phyloP scores from a whole-genome alignment of 2,797 vertebrate species.

The Mus spretus region DNA sequence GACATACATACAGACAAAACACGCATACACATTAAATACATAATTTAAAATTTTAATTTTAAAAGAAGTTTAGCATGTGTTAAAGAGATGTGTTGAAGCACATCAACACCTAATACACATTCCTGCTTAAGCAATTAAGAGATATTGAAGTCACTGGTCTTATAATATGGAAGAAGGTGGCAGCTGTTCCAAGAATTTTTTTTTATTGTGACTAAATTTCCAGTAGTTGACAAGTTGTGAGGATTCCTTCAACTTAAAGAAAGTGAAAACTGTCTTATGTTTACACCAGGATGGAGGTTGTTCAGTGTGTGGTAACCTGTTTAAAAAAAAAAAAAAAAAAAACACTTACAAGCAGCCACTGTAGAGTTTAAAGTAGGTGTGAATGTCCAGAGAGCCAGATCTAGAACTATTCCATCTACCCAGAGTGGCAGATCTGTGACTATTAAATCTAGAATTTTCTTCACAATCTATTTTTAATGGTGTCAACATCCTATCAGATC shows the following conservation, averaged over 20 bases:
- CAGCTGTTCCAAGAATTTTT: not conserved
- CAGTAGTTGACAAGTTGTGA: not conserved
- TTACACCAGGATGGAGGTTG: not conserved
- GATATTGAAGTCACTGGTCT: constrained; percentile 17
- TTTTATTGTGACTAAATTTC: constrained; percentile 35
- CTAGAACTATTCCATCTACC: not conserved
- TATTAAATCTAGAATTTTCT: not conserved
- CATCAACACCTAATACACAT: not conserved
- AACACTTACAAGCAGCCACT: not conserved
- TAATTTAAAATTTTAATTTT: not conserved
- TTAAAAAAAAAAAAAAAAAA: not conserved
- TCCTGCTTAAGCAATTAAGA: not conserved
- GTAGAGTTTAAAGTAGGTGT: not conserved
- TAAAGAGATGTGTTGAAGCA: not conserved
- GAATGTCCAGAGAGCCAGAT: not conserved
- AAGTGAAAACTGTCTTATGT: not conserved
- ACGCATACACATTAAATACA: not conserved
- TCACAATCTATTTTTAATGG: not conserved
- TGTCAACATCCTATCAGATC: not conserved
- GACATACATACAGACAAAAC: not conserved
- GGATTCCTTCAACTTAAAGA: not conserved
- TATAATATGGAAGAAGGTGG: not conserved
- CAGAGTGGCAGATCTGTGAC: not conserved
- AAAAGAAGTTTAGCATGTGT: not conserved
- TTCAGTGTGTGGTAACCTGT: not conserved